phyloP scores from a whole-genome alignment of 2,797 vertebrate species.

The Anas capensis region DNA sequence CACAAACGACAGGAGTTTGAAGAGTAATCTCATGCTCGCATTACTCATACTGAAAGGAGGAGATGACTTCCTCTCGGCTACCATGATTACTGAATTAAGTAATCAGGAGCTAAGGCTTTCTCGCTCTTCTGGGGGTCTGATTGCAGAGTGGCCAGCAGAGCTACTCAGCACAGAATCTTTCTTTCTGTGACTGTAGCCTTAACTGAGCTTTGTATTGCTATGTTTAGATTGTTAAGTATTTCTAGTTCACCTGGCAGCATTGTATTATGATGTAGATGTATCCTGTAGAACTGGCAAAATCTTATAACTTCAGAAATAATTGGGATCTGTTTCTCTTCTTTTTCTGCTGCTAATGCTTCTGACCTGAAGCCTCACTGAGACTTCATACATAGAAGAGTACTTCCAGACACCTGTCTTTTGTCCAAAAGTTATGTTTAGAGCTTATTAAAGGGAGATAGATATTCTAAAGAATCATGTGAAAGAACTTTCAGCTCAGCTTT shows the following conservation, averaged over 20 bases:
- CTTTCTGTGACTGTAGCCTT: not conserved
- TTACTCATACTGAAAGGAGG: not conserved
- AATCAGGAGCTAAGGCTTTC: not conserved
- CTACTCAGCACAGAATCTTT: not conserved
- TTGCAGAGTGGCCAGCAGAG: not conserved
- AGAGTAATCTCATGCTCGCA: not conserved
- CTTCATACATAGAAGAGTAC: not conserved
- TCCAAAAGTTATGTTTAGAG: not conserved
- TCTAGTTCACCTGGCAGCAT: not conserved
- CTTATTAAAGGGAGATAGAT: not conserved
- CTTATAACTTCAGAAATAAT: not conserved
- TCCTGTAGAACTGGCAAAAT: not conserved
- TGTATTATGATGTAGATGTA: not conserved
- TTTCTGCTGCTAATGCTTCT: not conserved
- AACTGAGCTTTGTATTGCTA: not conserved
- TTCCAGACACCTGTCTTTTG: not conserved
- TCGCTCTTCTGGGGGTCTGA: not conserved
- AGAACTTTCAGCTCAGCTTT: not conserved
- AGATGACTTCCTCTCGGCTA: not conserved
- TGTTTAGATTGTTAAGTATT: not conserved
- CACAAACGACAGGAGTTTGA: not conserved
- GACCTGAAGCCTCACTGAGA: not conserved
- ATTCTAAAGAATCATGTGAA: not conserved
- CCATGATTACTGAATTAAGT: not conserved
- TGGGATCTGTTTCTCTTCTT: not conserved